Evolutionary conservation across 1,140 invertebrate species (phyloP).

Genomic region (Frieseomelitta varia): DNA sequence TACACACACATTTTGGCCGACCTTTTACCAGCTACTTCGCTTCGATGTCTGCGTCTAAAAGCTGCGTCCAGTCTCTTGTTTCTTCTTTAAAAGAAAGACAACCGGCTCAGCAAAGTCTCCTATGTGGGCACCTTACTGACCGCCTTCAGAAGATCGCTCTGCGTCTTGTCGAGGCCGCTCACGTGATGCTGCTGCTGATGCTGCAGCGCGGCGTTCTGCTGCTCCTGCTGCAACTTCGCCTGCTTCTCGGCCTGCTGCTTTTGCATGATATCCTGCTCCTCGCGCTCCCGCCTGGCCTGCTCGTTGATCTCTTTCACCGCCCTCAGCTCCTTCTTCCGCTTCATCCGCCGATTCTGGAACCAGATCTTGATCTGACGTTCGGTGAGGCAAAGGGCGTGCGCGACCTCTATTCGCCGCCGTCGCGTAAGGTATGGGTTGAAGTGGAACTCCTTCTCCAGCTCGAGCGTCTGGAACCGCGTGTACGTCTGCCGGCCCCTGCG

Average conservation of each 20-base stretch:
- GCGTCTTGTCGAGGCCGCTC: constrained; percentile 85
- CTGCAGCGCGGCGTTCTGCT: constrained; percentile 83
- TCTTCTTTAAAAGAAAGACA: constrained; percentile 73
- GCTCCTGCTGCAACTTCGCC: constrained; percentile 86
- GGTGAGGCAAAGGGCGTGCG: constrained; percentile 96
- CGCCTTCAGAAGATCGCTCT: constrained; percentile 85
- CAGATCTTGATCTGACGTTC: constrained; percentile 99
- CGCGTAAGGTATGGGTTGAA: constrained; percentile 98
- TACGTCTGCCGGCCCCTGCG: constrained; percentile 97
- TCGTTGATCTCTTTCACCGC: constrained; percentile 98
- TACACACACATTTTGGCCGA: neutral
- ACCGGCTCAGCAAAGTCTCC: constrained; percentile 73
- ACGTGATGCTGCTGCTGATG: constrained; percentile 86
- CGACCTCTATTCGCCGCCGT: constrained; percentile 97
- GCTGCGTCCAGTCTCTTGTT: constrained; percentile 64
- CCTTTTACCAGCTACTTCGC: constrained; percentile 50
- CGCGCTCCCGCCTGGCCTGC: constrained; percentile 93
- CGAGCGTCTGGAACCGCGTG: constrained; percentile 96
- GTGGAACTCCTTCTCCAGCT: constrained; percentile 99
- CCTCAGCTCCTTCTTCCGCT: constrained; percentile 96
- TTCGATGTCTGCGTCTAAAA: constrained; percentile 53
- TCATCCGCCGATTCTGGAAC: constrained; percentile 99
- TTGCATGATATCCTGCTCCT: constrained; percentile 95
- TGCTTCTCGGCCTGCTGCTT: constrained; percentile 94
- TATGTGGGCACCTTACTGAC: constrained; percentile 87